Evolutionary conservation across 2,113 vertebrate species (phyloP).

Genomic region (Canis aureus): DNA sequence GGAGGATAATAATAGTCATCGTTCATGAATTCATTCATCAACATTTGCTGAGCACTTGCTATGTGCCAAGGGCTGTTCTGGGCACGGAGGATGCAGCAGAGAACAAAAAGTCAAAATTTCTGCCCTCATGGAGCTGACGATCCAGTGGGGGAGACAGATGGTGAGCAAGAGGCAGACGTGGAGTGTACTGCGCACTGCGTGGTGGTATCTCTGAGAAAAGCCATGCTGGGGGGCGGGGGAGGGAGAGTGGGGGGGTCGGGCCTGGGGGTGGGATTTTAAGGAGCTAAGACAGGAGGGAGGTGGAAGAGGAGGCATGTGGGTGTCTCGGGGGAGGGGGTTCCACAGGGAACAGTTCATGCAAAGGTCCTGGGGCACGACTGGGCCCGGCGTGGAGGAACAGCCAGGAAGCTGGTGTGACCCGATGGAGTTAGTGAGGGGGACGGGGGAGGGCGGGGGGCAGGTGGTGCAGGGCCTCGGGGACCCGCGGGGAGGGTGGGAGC

Average conservation of each 20-base stretch:
- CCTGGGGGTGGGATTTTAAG: background rate
- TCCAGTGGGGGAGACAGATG: background rate
- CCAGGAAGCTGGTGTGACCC: background rate
- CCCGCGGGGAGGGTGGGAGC: background rate
- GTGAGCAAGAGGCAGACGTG: background rate
- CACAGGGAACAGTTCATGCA: background rate
- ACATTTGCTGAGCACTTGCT: background rate
- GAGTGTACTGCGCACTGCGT: rapidly evolving
- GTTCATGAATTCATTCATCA: background rate
- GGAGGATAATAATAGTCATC: background rate
- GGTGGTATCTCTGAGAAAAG: background rate
- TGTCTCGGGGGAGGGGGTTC: background rate
- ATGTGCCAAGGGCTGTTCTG: background rate
- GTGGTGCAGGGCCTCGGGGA: background rate
- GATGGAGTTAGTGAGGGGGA: background rate
- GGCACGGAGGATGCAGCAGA: background rate
- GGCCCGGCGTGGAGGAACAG: background rate
- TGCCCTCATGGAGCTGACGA: background rate
- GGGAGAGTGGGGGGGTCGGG: background rate
- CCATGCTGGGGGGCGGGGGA: background rate
- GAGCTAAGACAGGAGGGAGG: background rate
- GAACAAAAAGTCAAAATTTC: background rate
- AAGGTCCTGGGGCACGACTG: background rate
- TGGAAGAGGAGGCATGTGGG: background rate
- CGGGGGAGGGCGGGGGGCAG: background rate